Conservation (phyloP, 92 coral and sea anemone genomes). For the Epizoanthus stellaris region DNA sequence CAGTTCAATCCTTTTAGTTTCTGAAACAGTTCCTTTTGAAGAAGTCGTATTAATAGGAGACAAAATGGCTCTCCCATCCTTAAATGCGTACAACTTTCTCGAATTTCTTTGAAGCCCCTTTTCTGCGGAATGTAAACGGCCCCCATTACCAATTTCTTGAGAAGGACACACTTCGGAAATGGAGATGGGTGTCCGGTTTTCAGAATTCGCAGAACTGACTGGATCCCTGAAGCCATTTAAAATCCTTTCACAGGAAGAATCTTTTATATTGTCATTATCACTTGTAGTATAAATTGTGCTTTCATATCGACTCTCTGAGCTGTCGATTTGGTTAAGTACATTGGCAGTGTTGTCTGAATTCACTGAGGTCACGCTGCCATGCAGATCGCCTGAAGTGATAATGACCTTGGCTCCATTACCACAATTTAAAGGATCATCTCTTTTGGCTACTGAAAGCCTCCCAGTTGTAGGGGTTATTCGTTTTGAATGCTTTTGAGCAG, state of each 20-base stretch:
- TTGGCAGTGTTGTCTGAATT: not conserved
- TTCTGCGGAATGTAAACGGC: not conserved
- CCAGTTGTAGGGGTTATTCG: slow-evolving; percentile 78
- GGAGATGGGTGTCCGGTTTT: not conserved
- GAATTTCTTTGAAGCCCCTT: slow-evolving; percentile 1
- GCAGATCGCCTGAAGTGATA: not conserved
- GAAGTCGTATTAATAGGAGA: slow-evolving; percentile 1
- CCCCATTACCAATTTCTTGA: not conserved
- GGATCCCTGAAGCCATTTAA: not conserved
- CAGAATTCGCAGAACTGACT: not conserved
- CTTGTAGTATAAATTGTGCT: not conserved
- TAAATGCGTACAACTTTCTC: not conserved
- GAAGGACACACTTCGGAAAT: slow-evolving; percentile 6
- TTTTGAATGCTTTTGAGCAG: slow-evolving; percentile 76
- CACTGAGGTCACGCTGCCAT: not conserved
- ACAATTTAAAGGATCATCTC: not conserved
- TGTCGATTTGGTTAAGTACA: not conserved
- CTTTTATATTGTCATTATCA: not conserved
- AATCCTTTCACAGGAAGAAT: not conserved
- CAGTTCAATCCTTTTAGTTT: not conserved
- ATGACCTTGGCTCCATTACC: not conserved
- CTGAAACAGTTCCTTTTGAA: not conserved
- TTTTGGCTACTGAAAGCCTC: slow-evolving; percentile 12
- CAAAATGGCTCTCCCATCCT: not conserved
- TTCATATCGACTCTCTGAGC: not conserved